These are phyloP conservation scores for Collichthys lucidus DNA, from an alignment of 2,113 vertebrate species.

Conservation along the genomic window DNA sequence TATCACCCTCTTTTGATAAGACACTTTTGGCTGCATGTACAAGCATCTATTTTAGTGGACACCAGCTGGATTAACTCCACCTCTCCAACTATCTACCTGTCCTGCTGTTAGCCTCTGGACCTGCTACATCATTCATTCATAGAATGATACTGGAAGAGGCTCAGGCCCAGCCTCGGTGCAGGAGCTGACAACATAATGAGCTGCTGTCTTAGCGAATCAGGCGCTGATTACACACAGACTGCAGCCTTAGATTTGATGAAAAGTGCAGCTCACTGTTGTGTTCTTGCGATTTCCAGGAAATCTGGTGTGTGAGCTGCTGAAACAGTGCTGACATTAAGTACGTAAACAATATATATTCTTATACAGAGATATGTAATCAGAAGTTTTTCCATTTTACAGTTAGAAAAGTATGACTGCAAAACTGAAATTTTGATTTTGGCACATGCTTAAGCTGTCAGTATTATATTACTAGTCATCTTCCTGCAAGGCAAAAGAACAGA, in stretches of 20 bases:
- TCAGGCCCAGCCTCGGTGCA: background rate
- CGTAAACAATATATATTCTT: too few relatives aligned
- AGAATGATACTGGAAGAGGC: background rate
- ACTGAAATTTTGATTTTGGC: background rate
- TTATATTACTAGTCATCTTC: too few relatives aligned
- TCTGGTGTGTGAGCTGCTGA: background rate
- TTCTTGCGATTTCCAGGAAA: background rate
- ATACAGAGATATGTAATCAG: too few relatives aligned
- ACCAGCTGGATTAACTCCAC: background rate
- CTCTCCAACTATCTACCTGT: background rate
- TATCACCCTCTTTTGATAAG: background rate
- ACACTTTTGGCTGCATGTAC: background rate
- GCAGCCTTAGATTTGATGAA: background rate
- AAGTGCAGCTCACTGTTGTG: background rate
- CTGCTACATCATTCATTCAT: too few relatives aligned
- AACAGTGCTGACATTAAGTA: background rate
- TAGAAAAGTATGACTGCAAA: too few relatives aligned
- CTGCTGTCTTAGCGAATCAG: slow-evolving; percentile 1
- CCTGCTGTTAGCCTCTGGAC: background rate
- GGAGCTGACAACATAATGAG: slow-evolving; percentile 10
- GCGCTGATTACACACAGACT: background rate
- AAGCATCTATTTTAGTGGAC: background rate
- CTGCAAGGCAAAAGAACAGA: background rate
- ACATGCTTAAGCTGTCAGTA: background rate
- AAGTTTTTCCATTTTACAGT: too few relatives aligned